Evolutionary conservation across 2,888 invertebrate species (phyloP).

Genomic region (Panzeria rudis): DNA sequence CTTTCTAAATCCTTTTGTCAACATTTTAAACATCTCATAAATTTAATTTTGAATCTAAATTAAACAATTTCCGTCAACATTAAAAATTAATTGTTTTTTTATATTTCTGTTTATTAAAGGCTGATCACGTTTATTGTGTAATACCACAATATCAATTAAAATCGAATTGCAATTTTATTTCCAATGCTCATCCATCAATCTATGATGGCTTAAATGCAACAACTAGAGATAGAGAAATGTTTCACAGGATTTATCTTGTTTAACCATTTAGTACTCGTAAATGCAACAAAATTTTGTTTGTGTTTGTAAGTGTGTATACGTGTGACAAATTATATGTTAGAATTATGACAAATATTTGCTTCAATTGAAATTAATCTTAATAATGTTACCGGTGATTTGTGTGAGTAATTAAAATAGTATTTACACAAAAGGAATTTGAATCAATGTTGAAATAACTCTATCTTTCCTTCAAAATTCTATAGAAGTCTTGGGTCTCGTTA

Average conservation of each 20-base stretch:
- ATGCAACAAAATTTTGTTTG: not conserved
- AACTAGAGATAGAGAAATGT: conserved; percentile 39
- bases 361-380: conserved; percentile 27
- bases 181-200: conserved; percentile 28
- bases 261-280: conserved; percentile 11
- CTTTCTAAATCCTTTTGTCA: conserved; percentile 1
- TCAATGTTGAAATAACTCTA: not conserved
- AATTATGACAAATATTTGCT: conserved; percentile 33
- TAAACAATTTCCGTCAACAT: conserved; percentile 7
- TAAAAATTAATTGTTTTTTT: conserved; percentile 10
- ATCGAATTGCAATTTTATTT: conserved; percentile 23
- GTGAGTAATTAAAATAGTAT: not conserved
- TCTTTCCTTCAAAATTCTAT: not conserved
- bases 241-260: conserved; percentile 46
- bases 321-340: conserved; percentile 28
- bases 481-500: too few relatives aligned
- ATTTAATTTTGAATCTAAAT: conserved; percentile 24
- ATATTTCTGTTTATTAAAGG: conserved; percentile 48
- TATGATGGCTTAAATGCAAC: conserved; percentile 7
- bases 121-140: conserved; percentile 64
- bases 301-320: not conserved
- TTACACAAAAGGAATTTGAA: not conserved
- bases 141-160: conserved; percentile 58
- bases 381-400: not conserved
- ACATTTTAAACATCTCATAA: conserved; percentile 13